A percentile compares a stretch with the other conserved stretches of the same genome.
Evolutionary conservation across 2,888 invertebrate genomes (phyloP).

Genomic region (Amphiduros pacificus): DNA sequence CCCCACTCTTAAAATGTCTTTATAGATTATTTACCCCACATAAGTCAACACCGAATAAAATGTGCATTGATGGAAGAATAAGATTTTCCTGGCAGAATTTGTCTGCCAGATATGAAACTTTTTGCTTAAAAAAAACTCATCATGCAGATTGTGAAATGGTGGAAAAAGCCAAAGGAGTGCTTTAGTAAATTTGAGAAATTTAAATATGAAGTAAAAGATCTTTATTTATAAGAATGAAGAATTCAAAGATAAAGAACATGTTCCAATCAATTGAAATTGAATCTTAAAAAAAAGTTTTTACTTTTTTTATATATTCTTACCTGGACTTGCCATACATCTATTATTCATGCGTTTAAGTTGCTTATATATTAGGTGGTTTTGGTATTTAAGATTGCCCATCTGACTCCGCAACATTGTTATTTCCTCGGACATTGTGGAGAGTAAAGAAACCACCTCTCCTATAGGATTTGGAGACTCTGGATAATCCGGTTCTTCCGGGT

Average conservation of each 20-base stretch:
- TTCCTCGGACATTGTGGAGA: slow-evolving; percentile 7
- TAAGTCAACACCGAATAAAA: too few species aligned
- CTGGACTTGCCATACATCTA: slow-evolving; percentile 8
- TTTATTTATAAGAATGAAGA: not conserved
- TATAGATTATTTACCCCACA: too few species aligned
- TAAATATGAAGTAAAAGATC: not conserved
- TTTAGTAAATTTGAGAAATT: too few species aligned
- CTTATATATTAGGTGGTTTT: slow-evolving; percentile 25
- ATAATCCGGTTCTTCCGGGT: too few species aligned
- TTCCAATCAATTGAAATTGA: not conserved
- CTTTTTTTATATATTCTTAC: slow-evolving; percentile 5
- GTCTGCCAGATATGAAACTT: too few species aligned
- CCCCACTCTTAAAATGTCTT: too few species aligned
- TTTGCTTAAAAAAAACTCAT: too few species aligned
- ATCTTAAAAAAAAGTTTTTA: not conserved
- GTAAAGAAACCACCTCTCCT: not conserved
- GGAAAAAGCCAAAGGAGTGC: too few species aligned
- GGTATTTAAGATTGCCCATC: slow-evolving; percentile 22
- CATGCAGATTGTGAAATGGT: too few species aligned
- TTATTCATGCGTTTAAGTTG: slow-evolving; percentile 17
- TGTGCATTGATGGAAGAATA: too few species aligned
- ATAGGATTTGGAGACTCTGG: too few species aligned
- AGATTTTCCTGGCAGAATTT: too few species aligned
- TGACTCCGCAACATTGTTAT: slow-evolving; percentile 12
- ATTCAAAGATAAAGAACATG: not conserved